Percentiles rank a stretch among this genome's conserved stretches.
phyloP scores from a whole-genome alignment of 2,797 vertebrate genomes.

The Aldrovandia affinis region DNA sequence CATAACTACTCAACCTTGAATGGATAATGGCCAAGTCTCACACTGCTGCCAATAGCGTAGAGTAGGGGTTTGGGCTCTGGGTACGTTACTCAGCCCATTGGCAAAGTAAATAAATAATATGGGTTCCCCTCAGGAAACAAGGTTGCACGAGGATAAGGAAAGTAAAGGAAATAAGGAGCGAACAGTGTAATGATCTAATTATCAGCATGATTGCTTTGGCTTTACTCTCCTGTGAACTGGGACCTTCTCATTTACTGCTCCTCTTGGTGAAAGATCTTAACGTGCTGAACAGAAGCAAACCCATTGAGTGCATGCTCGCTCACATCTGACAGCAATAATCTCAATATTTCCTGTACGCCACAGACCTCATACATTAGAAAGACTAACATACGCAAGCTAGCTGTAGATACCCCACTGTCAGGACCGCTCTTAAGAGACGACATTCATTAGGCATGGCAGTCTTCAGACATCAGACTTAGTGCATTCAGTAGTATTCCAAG shows the following conservation, averaged over 20 bases:
- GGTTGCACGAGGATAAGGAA: background rate
- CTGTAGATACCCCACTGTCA: slow-evolving; percentile 69
- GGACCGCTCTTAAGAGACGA: slow-evolving; percentile 69
- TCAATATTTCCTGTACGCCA: slow-evolving; percentile 51
- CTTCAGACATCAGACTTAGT: slow-evolving; percentile 76
- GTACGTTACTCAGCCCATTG: too few relatives aligned
- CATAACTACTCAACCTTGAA: slow-evolving; percentile 35
- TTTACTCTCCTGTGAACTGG: background rate
- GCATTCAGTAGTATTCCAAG: slow-evolving; percentile 72
- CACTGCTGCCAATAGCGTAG: background rate
- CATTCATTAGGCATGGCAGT: slow-evolving; percentile 70
- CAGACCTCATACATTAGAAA: slow-evolving; percentile 54
- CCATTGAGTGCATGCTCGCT: too few relatives aligned
- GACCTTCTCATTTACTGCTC: background rate
- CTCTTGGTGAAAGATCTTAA: too few relatives aligned
- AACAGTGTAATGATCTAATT: background rate
- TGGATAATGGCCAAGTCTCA: slow-evolving; percentile 41
- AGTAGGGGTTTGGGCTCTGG: background rate
- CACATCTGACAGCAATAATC: too few relatives aligned
- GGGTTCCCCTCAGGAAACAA: background rate
- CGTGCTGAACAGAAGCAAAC: too few relatives aligned
- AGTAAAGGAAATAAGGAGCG: too few relatives aligned
- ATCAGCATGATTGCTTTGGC: background rate
- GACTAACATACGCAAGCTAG: slow-evolving; percentile 43
- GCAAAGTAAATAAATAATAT: too few relatives aligned